Percentiles rank a stretch among this genome's conserved stretches.
Evolutionary conservation across 2,888 invertebrate species (phyloP).

Genomic region (Ornithoptera alexandrae): DNA sequence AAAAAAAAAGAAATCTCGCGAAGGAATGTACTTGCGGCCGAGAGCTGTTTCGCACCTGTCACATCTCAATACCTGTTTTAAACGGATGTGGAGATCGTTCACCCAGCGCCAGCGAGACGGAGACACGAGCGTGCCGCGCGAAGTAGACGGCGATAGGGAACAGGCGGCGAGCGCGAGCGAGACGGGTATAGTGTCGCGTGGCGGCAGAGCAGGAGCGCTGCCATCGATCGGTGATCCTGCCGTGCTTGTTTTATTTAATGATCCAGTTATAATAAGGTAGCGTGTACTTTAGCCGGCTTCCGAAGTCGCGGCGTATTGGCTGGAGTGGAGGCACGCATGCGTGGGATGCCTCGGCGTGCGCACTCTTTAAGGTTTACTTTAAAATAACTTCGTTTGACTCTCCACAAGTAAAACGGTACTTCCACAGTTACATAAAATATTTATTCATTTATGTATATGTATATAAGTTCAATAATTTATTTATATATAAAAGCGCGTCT

Average conservation of each 20-base stretch:
- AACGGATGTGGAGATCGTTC: slow-evolving; percentile 67
- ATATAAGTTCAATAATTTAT: too few species aligned
- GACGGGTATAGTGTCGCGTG: slow-evolving; percentile 56
- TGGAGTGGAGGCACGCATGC: slow-evolving; percentile 8
- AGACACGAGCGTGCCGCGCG: slow-evolving; percentile 45
- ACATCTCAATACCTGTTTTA: slow-evolving; percentile 56
- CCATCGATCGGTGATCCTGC: slow-evolving; percentile 43
- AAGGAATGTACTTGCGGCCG: slow-evolving; percentile 56
- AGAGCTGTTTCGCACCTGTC: slow-evolving; percentile 67
- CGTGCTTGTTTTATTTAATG: slow-evolving; percentile 43
- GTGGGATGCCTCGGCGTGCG: slow-evolving; percentile 16
- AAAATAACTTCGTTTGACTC: background rate
- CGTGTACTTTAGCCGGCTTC: slow-evolving; percentile 34
- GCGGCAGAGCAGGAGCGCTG: slow-evolving; percentile 48
- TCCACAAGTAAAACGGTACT: too few species aligned
- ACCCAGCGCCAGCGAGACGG: slow-evolving; percentile 53
- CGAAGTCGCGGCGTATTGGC: slow-evolving; percentile 22
- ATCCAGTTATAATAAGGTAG: slow-evolving; percentile 32
- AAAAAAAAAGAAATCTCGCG: slow-evolving; percentile 47
- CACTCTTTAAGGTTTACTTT: slow-evolving; percentile 10
- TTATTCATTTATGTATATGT: too few species aligned
- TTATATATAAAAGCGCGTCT: too few species aligned
- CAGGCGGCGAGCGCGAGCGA: slow-evolving; percentile 24
- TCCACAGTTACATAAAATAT: too few species aligned
- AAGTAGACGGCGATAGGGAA: slow-evolving; percentile 32